phyloP scores from a whole-genome alignment of 2,797 vertebrate species.

The Acrocephalus scirpaceus region DNA sequence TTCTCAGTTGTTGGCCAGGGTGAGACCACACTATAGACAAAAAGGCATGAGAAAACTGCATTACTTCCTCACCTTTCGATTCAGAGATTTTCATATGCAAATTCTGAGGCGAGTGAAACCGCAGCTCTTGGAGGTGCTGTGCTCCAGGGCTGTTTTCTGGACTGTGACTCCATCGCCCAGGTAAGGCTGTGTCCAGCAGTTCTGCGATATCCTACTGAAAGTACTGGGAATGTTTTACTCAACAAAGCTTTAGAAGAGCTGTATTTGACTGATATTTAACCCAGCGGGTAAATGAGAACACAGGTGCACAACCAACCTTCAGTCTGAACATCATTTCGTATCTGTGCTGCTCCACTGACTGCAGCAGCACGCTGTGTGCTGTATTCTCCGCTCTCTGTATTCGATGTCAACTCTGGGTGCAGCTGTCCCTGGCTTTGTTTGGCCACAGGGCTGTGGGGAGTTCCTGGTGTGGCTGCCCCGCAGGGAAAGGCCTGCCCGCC shows the following conservation, averaged over 20 bases:
- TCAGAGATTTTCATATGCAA: not conserved
- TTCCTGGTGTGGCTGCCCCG: fast-evolving
- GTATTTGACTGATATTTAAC: not conserved
- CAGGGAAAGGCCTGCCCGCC: fast-evolving
- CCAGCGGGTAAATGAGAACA: not conserved
- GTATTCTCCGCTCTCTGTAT: fast-evolving
- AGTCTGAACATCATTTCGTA: fast-evolving
- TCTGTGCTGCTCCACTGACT: fast-evolving
- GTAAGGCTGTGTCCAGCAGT: no score
- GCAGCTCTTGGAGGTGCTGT: fast-evolving
- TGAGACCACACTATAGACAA: fast-evolving
- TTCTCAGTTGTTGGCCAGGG: not conserved
- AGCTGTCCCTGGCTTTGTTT: not conserved
- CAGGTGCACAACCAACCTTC: not conserved
- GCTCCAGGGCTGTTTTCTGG: not conserved
- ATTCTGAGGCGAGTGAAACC: not conserved
- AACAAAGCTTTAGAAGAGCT: not conserved
- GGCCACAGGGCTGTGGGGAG: fast-evolving
- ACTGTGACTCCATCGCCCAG: fast-evolving
- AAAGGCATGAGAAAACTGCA: not conserved
- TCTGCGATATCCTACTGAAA: fast-evolving
- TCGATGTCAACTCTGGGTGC: fast-evolving
- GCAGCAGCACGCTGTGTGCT: fast-evolving
- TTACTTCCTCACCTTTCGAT: not conserved
- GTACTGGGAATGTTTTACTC: not conserved